These are phyloP conservation scores for Danio rerio DNA, from an alignment of 2,113 vertebrate genomes.

Conservation along the genomic window DNA sequence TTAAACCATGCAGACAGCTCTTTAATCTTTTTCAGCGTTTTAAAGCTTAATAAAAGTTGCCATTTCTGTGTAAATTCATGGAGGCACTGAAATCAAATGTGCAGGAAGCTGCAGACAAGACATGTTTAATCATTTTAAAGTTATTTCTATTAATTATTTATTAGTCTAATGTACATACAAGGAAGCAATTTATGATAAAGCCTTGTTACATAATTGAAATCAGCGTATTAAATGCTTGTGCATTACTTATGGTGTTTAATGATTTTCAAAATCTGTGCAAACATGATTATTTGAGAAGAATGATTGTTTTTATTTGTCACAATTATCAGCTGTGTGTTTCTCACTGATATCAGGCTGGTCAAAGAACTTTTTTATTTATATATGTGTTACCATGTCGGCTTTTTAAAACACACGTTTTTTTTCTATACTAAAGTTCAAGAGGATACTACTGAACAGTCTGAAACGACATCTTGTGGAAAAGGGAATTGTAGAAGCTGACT, in stretches of 20 bases:
- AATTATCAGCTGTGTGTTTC: background rate
- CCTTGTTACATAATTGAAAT: no score
- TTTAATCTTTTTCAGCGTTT: background rate
- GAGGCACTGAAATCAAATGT: no score
- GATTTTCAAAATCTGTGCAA: no score
- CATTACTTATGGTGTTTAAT: no score
- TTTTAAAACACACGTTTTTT: background rate
- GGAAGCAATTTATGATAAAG: no score
- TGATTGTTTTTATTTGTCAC: background rate
- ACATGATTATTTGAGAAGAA: background rate
- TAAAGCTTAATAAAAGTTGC: background rate
- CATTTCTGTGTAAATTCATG: background rate
- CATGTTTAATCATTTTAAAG: no score
- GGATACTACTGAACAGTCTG: conserved; percentile 17
- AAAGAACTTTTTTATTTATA: background rate
- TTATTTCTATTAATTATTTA: no score
- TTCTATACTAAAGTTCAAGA: conserved; percentile 1
- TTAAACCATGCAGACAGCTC: background rate
- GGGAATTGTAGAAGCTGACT: conserved; percentile 22
- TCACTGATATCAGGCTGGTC: background rate
- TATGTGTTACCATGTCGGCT: no score
- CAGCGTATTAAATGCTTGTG: no score
- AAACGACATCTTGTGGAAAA: conserved; percentile 26
- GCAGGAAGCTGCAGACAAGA: no score
- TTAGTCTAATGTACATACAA: no score